Percentiles rank a stretch among this genome's conserved stretches.
These are phyloP conservation scores for Papilio polyxenes DNA, from an alignment of 1,140 invertebrate species.

Conservation along the genomic window DNA sequence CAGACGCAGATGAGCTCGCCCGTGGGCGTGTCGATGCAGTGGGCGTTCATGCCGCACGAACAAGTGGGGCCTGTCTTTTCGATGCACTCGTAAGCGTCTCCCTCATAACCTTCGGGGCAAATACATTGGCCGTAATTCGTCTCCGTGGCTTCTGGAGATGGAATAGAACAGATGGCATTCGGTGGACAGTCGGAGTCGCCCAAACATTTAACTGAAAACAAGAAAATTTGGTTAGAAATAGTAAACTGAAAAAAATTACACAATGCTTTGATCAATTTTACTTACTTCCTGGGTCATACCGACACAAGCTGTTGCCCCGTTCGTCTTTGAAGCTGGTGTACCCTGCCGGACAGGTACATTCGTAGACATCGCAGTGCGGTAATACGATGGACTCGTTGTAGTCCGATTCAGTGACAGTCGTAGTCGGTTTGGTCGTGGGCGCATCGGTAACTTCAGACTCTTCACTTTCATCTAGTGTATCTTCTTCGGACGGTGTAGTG, in stretches of 20 bases:
- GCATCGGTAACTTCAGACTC: slow-evolving; percentile 41
- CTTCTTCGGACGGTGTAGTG: slow-evolving; percentile 14
- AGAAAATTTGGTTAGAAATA: slow-evolving; percentile 1
- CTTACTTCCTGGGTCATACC: slow-evolving; percentile 63
- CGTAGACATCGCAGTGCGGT: slow-evolving; percentile 57
- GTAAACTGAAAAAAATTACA: not conserved
- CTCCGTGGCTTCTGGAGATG: slow-evolving; percentile 58
- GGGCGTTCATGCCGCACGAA: slow-evolving; percentile 86
- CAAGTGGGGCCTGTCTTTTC: slow-evolving; percentile 82
- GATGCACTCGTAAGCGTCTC: slow-evolving; percentile 89
- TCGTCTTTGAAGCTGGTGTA: slow-evolving; percentile 63
- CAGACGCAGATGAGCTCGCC: slow-evolving; percentile 89
- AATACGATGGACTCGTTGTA: slow-evolving; percentile 66
- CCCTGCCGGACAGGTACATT: slow-evolving; percentile 63
- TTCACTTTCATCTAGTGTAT: slow-evolving; percentile 38
- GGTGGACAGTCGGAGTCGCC: slow-evolving; percentile 67
- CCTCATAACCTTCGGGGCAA: slow-evolving; percentile 89
- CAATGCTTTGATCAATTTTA: slow-evolving; percentile 1
- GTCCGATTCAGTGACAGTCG: slow-evolving; percentile 50
- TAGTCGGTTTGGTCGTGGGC: slow-evolving; percentile 47
- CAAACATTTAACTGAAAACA: slow-evolving; percentile 63
- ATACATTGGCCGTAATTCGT: slow-evolving; percentile 84
- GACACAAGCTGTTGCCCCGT: slow-evolving; percentile 63
- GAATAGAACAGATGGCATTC: slow-evolving; percentile 66
- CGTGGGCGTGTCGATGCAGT: slow-evolving; percentile 80